Percentiles rank a stretch among this genome's conserved stretches.
Evolutionary conservation across 2,888 invertebrate genomes (phyloP).

Genomic region (Drosophila sordidapex): DNA sequence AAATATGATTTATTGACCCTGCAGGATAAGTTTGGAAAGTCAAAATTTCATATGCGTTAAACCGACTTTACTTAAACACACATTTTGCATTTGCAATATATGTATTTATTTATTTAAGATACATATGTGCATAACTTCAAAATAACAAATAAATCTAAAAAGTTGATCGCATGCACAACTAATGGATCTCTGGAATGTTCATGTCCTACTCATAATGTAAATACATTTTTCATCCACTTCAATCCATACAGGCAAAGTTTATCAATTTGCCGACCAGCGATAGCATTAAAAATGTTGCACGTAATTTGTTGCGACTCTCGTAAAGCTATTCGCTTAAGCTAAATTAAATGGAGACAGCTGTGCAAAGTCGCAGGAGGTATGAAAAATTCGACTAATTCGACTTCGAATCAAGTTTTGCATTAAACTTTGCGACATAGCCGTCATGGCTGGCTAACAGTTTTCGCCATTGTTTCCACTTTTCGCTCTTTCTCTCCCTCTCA

Average conservation of each 20-base stretch:
- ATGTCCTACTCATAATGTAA: neutral
- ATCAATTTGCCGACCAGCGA: neutral
- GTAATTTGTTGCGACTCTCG: neutral
- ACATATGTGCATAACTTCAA: neutral
- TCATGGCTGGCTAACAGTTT: constrained; percentile 77
- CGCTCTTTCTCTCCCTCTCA: constrained; percentile 11
- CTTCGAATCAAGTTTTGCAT: constrained; percentile 34
- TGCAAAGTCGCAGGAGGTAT: constrained; percentile 15
- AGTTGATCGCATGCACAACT: neutral
- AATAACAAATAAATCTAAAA: neutral
- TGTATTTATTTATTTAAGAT: neutral
- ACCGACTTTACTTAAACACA: neutral
- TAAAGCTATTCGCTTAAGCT: constrained; percentile 15
- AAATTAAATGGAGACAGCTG: constrained; percentile 29
- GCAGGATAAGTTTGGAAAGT: neutral
- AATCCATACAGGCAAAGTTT: constrained; percentile 2
- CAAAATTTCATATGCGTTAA: neutral
- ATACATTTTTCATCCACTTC: neutral
- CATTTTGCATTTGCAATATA: neutral
- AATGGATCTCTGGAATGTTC: neutral
- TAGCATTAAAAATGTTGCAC: neutral
- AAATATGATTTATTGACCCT: neutral
- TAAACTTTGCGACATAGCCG: constrained; percentile 60
- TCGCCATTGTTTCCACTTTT: constrained; percentile 66
- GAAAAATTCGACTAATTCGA: constrained; percentile 24